Evolutionary conservation across 2,797 vertebrate species (phyloP).

Genomic region (Anolis apletophallus): DNA sequence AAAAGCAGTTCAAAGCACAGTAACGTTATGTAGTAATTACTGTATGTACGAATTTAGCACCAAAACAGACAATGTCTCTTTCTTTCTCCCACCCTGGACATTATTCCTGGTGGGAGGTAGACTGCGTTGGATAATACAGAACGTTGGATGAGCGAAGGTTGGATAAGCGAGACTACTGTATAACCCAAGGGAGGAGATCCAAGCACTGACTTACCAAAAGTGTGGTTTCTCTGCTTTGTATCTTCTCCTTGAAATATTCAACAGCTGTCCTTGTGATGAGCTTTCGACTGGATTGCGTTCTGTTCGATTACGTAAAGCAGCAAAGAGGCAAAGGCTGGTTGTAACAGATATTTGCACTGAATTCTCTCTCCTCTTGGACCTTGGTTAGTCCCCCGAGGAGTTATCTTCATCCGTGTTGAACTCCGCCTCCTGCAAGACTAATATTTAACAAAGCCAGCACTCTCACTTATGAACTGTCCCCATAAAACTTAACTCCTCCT

Average conservation of each 20-base stretch:
- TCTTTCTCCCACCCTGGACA: too few relatives aligned
- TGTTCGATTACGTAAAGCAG: conserved; percentile 47
- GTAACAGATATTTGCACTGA: neutral
- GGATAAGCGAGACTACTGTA: too few relatives aligned
- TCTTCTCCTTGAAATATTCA: conserved; percentile 34
- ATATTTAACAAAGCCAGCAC: conserved; percentile 15
- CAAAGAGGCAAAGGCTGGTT: conserved; percentile 25
- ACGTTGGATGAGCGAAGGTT: too few relatives aligned
- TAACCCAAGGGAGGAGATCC: neutral
- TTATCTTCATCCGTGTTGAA: conserved; percentile 43
- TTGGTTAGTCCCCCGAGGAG: neutral
- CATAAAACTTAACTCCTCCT: neutral
- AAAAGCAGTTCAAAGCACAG: too few relatives aligned
- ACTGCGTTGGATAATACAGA: too few relatives aligned
- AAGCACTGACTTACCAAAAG: conserved; percentile 44
- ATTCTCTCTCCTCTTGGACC: neutral
- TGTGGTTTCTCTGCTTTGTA: neutral
- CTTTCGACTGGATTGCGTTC: neutral
- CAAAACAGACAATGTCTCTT: too few relatives aligned
- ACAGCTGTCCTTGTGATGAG: conserved; percentile 7
- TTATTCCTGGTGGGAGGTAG: too few relatives aligned
- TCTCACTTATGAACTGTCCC: conserved; percentile 6
- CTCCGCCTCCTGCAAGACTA: conserved; percentile 25
- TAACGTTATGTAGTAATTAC: too few relatives aligned
- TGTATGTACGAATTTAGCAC: too few relatives aligned